These are phyloP conservation scores for Cliona cf. orientalis DNA, from an alignment of 37 sponge, comb jelly and placozoan genomes.

Conservation along the genomic window DNA sequence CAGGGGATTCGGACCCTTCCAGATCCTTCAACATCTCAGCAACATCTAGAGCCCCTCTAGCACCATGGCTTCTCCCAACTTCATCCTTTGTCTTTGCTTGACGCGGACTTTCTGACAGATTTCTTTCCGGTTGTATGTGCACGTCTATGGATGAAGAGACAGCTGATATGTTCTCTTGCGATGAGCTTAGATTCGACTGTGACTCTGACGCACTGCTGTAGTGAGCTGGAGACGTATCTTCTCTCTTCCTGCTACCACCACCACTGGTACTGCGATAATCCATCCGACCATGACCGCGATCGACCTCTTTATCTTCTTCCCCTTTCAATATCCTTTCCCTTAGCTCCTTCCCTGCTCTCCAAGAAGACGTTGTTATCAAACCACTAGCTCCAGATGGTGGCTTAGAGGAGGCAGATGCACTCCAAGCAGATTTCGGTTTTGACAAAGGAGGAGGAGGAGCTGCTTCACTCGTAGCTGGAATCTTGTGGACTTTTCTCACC, in stretches of 20 bases:
- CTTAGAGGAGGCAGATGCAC: no score
- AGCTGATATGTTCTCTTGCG: neutral
- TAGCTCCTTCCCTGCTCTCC: slow-evolving; percentile 65
- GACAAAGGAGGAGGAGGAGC: no score
- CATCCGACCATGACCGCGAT: no score
- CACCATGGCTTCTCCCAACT: no score
- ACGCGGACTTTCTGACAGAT: neutral
- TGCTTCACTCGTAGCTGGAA: neutral
- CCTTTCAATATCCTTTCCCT: slow-evolving; percentile 29
- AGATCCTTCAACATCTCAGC: slow-evolving; percentile 34
- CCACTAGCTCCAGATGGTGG: neutral
- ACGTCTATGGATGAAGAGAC: neutral
- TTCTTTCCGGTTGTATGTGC: neutral
- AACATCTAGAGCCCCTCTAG: neutral
- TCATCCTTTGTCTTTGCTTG: no score
- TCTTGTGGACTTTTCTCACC: slow-evolving; percentile 20
- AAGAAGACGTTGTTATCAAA: slow-evolving; percentile 59
- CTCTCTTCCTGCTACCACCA: no score
- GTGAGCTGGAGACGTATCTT: neutral
- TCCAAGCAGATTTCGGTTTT: no score
- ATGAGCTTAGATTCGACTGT: no score
- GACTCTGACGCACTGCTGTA: slow-evolving; percentile 10
- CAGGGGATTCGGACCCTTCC: neutral
- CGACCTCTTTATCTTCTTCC: neutral
- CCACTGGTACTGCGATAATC: no score